Base-by-base conservation (phyloP, 2,113 vertebrate species). In the Dipodomys stephensi region DNA sequence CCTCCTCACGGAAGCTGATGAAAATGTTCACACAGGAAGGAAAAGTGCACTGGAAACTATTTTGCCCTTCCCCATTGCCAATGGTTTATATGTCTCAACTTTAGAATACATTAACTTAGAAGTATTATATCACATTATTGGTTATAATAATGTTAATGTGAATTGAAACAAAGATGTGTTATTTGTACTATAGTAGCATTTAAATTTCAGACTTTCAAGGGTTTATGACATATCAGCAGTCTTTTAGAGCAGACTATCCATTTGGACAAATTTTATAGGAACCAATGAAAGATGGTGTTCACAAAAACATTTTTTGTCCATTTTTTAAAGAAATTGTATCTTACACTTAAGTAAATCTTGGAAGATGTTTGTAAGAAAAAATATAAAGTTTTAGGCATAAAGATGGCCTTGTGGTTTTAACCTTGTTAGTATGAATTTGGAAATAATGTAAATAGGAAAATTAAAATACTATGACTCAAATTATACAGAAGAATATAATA, bases 31-130 rank as follows among this genome's bases (percentile, higher is more conserved):
- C 91, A 83, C 94, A 11, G 71, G 16, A 93, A 96, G 27, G 28
- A 5, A 57, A 91, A 95, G 0, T 4, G 44, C 30, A 10, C 0
- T 80, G 15, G 65, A 73, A 95, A 92, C 77, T 49, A 65, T 35
- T 49, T 39, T 57, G 39, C 71, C 30, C 35, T 20, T 6, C 22
- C 90, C 28, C 78, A 0, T 65, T 94, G 1, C 3, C 6, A 90
- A 0, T 32, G 25, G 2, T 89, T 82, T 92, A 76, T 20, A 44
- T 71, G 18, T 8, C 13, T 62, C 9, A 95, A 83, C 22, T 86
- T 0, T 57, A 94, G 22, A 74, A 32, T 25, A 76, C 6, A 88
- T n/a, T 80, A 96, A 88, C 72, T 97, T 81, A 96, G 46, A 96
- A 91, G 49, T 60, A 2, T 30, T 53, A 12, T 11, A 67, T 62